Conservation (phyloP, 2,113 vertebrate genomes). For the Clinocottus analis region DNA sequence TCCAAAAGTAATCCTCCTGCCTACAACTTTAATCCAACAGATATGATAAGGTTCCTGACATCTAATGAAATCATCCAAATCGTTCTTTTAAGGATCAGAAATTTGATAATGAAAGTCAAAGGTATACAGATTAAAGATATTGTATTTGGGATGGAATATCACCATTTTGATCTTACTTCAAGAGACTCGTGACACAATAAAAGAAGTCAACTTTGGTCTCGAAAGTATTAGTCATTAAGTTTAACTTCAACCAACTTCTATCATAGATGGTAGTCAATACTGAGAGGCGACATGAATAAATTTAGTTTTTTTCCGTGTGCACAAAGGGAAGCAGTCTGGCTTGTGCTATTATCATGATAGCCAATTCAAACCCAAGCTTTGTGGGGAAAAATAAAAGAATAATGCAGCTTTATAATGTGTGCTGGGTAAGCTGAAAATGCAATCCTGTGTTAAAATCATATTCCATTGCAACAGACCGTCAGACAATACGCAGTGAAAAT, state of each 20-base stretch:
- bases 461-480: conserved; percentile 29
- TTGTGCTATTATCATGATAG: background rate
- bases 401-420: conserved; percentile 17
- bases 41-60: conserved; percentile 56
- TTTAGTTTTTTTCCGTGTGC: background rate
- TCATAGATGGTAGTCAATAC: conserved; percentile 11
- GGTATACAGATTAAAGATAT: conserved; percentile 58
- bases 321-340: conserved; percentile 29
- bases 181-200: conserved; percentile 30
- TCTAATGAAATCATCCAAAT: conserved; percentile 42
- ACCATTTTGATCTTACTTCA: conserved; percentile 39
- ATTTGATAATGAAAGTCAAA: conserved; percentile 49
- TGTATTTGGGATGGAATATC: conserved; percentile 33
- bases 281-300: conserved; percentile 10
- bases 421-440: conserved; percentile 25
- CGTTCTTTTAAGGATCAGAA: conserved; percentile 37
- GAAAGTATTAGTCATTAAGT: conserved; percentile 12
- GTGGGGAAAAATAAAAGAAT: background rate
- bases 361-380: conserved; percentile 16
- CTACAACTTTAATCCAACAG: conserved; percentile 60
- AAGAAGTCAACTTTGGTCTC: conserved; percentile 18
- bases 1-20: conserved; percentile 55
- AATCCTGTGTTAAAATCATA: conserved; percentile 53
- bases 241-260: conserved; percentile 32
- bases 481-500: conserved; percentile 55